Percentiles rank a stretch among this genome's conserved stretches.
Conservation (phyloP, 2,888 invertebrate genomes). For the Steromphala cineraria region DNA sequence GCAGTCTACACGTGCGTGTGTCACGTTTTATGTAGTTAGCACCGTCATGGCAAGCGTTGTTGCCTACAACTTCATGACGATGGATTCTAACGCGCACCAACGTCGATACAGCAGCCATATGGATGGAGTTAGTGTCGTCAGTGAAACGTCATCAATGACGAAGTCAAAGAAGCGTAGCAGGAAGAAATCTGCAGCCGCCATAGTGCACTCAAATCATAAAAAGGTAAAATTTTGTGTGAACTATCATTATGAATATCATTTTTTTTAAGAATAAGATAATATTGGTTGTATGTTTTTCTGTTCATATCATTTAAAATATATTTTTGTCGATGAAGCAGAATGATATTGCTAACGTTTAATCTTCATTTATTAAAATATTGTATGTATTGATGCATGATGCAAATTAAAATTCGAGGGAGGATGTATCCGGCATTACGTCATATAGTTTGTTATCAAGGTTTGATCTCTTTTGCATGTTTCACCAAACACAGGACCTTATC, state of each 20-base stretch:
- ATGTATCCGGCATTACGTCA: no score
- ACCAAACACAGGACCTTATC: no score
- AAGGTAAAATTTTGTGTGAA: constrained; percentile 12
- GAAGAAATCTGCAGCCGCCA: constrained; percentile 18
- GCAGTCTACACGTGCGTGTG: neutral
- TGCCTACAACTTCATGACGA: constrained; percentile 55
- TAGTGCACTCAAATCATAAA: neutral
- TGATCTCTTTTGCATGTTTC: no score
- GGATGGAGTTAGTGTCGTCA: neutral
- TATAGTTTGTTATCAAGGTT: no score
- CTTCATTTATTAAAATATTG: no score
- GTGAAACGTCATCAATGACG: neutral
- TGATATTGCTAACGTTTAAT: no score
- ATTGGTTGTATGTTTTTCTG: no score
- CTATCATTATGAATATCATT: neutral
- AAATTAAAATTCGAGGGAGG: no score
- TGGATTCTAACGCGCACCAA: constrained; percentile 42
- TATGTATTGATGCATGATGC: no score
- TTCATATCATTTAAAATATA: no score
- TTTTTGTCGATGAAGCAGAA: no score
- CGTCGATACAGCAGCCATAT: constrained; percentile 36
- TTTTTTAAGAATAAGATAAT: no score
- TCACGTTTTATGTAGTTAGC: neutral
- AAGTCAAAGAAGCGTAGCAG: constrained; percentile 16
- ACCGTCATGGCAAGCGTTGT: constrained; percentile 50